Conservation (phyloP, 2,888 invertebrate genomes). For the Mechanitis messenoides region DNA sequence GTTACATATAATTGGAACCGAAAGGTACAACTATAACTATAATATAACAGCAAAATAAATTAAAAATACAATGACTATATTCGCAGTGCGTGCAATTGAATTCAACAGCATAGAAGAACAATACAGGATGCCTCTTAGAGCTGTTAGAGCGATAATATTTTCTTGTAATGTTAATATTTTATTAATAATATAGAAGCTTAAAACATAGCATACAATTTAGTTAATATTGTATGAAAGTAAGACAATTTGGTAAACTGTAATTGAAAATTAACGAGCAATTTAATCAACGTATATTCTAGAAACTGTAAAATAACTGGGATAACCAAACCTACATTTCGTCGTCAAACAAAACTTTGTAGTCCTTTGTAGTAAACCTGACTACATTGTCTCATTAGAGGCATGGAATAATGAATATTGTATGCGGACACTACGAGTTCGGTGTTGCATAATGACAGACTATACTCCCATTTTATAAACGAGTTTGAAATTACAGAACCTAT, state of each 20-base stretch:
- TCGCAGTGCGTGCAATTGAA: too few relatives aligned
- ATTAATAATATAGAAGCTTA: too few relatives aligned
- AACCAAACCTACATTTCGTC: conserved; percentile 21
- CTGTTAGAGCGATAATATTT: too few relatives aligned
- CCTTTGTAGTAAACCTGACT: conserved; percentile 41
- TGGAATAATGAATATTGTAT: conserved; percentile 53
- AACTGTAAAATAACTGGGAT: conserved; percentile 5
- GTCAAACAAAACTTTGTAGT: conserved; percentile 25
- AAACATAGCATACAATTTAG: too few relatives aligned
- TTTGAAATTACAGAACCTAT: not conserved
- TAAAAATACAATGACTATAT: too few relatives aligned
- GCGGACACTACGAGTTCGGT: conserved; percentile 36
- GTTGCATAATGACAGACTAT: conserved; percentile 40
- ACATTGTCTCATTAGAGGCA: conserved; percentile 53
- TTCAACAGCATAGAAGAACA: too few relatives aligned
- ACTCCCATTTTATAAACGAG: conserved; percentile 13
- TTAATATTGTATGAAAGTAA: not conserved
- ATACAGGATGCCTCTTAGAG: too few relatives aligned
- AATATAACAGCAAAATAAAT: too few relatives aligned
- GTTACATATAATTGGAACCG: too few relatives aligned
- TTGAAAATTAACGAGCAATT: not conserved
- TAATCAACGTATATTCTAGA: conserved; percentile 1
- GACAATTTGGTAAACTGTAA: not conserved
- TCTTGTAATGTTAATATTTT: too few relatives aligned
- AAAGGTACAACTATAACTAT: too few relatives aligned